These are phyloP conservation scores for Sebastes nivosus DNA, from an alignment of 2,797 vertebrate genomes.

Conservation along the genomic window DNA sequence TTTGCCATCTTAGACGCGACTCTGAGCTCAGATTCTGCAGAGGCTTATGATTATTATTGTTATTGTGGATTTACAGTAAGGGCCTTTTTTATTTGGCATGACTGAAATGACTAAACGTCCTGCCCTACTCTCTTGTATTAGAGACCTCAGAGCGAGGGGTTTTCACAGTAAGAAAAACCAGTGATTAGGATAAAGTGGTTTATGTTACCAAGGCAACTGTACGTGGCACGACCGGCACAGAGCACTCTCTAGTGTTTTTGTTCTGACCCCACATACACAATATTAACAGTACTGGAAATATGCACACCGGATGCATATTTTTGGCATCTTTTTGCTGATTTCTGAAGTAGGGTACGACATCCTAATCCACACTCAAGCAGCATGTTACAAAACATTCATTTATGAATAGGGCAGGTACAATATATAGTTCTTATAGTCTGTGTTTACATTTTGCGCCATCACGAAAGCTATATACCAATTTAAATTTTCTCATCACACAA, in stretches of 20 bases:
- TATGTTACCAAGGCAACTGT: constrained; percentile 82
- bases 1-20: constrained; percentile 35
- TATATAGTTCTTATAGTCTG: constrained; percentile 46
- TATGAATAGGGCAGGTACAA: constrained; percentile 53
- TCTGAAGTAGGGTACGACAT: constrained; percentile 53
- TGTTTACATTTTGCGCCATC: constrained; percentile 52
- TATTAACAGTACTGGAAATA: constrained; percentile 69
- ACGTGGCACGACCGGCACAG: constrained; percentile 74
- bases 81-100: constrained; percentile 58
- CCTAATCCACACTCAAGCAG: constrained; percentile 67
- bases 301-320: constrained; percentile 62
- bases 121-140: constrained; percentile 28
- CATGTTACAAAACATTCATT: constrained; percentile 70
- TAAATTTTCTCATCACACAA: constrained; percentile 52
- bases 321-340: constrained; percentile 73
- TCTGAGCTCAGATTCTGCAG: constrained; percentile 38
- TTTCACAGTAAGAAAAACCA: constrained; percentile 77
- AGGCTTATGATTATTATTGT: constrained; percentile 8
- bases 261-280: constrained; percentile 69
- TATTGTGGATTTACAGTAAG: constrained; percentile 33
- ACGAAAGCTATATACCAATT: constrained; percentile 53
- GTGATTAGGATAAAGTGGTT: constrained; percentile 71
- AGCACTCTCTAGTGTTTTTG: constrained; percentile 66
- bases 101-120: constrained; percentile 52
- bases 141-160: constrained; percentile 54